Base-by-base conservation (phyloP, 2,113 vertebrate species). In the Formicarius rufipectus region DNA sequence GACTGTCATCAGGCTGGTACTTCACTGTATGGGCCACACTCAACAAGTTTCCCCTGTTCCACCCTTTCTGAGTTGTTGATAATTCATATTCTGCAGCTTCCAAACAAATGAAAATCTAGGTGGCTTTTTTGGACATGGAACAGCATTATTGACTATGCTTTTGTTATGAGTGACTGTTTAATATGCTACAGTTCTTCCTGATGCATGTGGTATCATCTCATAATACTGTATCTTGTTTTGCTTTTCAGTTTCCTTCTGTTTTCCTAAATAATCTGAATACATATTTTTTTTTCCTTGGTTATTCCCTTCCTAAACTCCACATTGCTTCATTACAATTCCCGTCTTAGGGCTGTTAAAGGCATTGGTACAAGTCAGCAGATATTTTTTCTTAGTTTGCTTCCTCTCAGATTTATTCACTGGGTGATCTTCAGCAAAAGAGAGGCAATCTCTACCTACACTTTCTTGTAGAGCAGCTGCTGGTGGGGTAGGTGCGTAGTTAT, bases 201-300 rank as follows among this genome's bases (percentile, higher is more conserved):
- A 44, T 78, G 47, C 44, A 50, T 13, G 4, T 23, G 21, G 47
- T 62, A 10, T 78, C 47, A 33, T 66, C 49, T 68, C 5, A 1
- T 40, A 62, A 39, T 37, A 47, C 22, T 2, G 1, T 33, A 17
- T 12, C 4, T 13, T 27, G 6, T 58, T 84, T 76, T 78, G 17
- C 50, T 95, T 84, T 87, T 52, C 45, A 28, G 14, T 72, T 96
- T 97, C 59, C 47, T 87, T 89, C 73, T 75, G 37, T 49, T 93
- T 95, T 67, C 33, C 9, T 83, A 73, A 97, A 95, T 92, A 49
- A 22, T 0, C 4, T n/a, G n/a, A 55, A 50, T 19, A 35, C 4
- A 1, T 40, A 13, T 82, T 88, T 82, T 5, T 84, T 78, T 87
- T 63, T 17, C 14, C 22, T 35, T 67, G 14, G 45, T 79, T 84